phyloP scores from a whole-genome alignment of 2,888 invertebrate species.

The Lasioglossum leucozonium region DNA sequence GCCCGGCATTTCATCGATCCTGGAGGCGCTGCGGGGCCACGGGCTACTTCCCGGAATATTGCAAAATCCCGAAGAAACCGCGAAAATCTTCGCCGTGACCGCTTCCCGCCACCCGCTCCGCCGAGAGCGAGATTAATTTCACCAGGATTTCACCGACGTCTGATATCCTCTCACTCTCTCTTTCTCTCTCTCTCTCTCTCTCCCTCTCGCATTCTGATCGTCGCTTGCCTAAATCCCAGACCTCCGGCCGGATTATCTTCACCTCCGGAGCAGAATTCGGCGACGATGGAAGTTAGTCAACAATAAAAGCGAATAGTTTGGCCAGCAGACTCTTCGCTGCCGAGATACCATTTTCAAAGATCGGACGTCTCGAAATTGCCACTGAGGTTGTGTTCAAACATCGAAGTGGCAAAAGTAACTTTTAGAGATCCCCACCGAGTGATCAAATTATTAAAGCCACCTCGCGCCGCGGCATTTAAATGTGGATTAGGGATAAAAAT shows the following conservation, averaged over 20 bases:
- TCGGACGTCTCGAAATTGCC: neutral
- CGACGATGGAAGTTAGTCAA: conserved; percentile 45
- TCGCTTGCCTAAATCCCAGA: conserved; percentile 4
- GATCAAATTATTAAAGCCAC: neutral
- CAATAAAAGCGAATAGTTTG: neutral
- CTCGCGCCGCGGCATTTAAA: no score
- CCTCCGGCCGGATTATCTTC: conserved; percentile 43
- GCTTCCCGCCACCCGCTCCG: neutral
- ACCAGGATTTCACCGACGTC: conserved; percentile 25
- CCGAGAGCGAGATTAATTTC: conserved; percentile 40
- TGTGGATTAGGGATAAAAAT: no score
- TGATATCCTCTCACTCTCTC: no score
- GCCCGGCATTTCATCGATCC: conserved; percentile 52
- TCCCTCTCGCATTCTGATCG: conserved; percentile 38
- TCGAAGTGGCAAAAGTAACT: neutral
- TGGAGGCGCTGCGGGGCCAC: neutral
- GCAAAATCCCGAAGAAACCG: conserved; percentile 51
- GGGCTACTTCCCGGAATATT: conserved; percentile 40
- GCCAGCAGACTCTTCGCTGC: neutral
- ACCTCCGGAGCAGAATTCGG: conserved; percentile 16
- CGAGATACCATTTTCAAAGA: neutral
- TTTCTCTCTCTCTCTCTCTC: no score
- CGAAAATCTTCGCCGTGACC: conserved; percentile 51
- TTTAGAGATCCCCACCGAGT: neutral
- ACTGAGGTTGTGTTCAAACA: neutral